Evolutionary conservation across 1,140 invertebrate species (phyloP).

Genomic region (Eupristina koningsbergeri): DNA sequence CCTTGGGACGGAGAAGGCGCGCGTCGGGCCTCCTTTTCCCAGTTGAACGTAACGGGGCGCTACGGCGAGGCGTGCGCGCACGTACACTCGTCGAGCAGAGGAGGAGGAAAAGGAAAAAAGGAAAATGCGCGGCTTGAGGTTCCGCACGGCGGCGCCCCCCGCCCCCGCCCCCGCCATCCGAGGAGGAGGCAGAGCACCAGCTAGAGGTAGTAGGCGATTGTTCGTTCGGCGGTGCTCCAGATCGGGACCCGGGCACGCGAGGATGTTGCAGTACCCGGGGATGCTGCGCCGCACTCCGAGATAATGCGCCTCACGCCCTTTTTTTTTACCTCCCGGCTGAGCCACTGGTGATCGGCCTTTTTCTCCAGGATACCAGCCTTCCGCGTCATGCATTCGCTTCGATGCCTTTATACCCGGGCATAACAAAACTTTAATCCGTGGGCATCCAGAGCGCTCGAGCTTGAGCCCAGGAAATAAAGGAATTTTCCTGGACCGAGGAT

Average conservation of each 20-base stretch:
- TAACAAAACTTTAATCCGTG: slow-evolving; percentile 6
- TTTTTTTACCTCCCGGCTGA: neutral
- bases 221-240: slow-evolving; percentile 23
- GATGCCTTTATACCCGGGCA: neutral
- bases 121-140: slow-evolving; percentile 3
- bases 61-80: slow-evolving; percentile 4
- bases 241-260: neutral
- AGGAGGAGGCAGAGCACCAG: no score
- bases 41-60: slow-evolving; percentile 47
- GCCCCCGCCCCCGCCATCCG: no score
- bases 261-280: no score
- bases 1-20: slow-evolving; percentile 36
- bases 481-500: neutral
- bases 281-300: no score
- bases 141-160: neutral
- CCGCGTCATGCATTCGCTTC: neutral
- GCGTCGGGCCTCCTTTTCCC: slow-evolving; percentile 23
- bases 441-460: neutral
- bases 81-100: neutral
- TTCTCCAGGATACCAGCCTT: neutral
- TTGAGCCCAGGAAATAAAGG: neutral
- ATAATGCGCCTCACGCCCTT: neutral
- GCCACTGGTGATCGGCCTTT: neutral
- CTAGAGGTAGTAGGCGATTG: no score
- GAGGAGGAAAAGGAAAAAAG: neutral